phyloP scores from a whole-genome alignment of 2,113 vertebrate species.

The Muntiacus muntjak region DNA sequence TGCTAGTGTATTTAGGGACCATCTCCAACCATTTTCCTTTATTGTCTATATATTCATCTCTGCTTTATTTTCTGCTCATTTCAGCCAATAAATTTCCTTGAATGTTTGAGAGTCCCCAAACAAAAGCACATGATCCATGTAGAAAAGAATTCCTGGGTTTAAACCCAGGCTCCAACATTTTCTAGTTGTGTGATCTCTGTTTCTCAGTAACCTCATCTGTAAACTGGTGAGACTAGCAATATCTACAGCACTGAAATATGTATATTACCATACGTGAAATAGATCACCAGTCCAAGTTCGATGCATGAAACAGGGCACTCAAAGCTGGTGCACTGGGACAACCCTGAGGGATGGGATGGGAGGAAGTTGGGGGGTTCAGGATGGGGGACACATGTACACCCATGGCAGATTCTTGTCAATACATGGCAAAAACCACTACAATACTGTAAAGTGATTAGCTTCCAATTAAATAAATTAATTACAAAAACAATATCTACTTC shows the following conservation, averaged over 20 bases:
- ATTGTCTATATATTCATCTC: not conserved
- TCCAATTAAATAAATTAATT: not conserved
- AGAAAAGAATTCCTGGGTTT: not conserved
- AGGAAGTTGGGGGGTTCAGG: not conserved
- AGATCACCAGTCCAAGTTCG: not conserved
- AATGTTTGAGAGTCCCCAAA: not conserved
- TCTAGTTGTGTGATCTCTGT: not conserved
- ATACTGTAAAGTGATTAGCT: not conserved
- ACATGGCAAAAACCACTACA: not conserved
- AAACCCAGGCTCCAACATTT: not conserved
- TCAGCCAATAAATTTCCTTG: not conserved
- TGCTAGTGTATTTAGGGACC: not conserved
- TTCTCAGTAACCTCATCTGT: not conserved
- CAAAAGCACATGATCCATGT: rapidly evolving
- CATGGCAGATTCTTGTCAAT: not conserved
- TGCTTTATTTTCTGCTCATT: not conserved
- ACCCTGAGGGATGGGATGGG: not conserved
- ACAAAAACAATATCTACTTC: not conserved
- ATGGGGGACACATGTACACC: not conserved
- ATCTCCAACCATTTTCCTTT: not conserved
- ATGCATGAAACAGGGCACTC: not conserved
- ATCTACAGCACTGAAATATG: not conserved
- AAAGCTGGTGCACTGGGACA: not conserved
- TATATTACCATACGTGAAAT: not conserved
- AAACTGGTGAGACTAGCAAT: not conserved